Evolutionary conservation across 2,113 vertebrate species (phyloP), one percentile per base, ranked within the genome.

Genomic region (Carassius carassius): DNA sequence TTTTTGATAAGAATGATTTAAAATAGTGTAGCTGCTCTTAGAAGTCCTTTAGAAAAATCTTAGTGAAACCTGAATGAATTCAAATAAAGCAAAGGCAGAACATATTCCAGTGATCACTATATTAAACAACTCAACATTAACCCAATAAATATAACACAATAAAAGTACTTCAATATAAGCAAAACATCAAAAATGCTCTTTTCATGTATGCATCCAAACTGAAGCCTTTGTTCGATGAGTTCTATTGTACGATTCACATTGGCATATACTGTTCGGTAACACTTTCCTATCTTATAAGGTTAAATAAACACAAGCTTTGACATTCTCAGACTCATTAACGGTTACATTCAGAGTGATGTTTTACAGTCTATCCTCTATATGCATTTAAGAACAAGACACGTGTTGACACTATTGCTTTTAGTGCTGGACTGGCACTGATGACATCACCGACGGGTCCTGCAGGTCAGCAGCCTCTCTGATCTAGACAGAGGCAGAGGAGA

Each of bases 341-440:
- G 35, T 85, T 73, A 85, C 87, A 88, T 88, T 88, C 87, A 84
- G 23, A 80, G 74, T 77, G 78, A 70, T 86, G 81, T 77, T 83
- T 54, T 82, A 85, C 72, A 78, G 74, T 72, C 78, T 85, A 81
- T 81, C 11, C 62, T 67, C 16, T 14, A 4, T 72, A 44, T 81
- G 32, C 82, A 74, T 72, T 87, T 81, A 65, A 78, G 63, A 72
- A 58, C 35, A 16, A 72, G 77, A 86, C 81, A 56, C 51, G 83
- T 67, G 83, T 69, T 78, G 86, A 85, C 83, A 63, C 37, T 76
- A 87, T 74, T 86, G 84, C 86, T 87, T 70, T 78, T 67, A 70
- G 75, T 58, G 81, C 77, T 49, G 85, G 62, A 58, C 60, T 86
- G 9, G 69, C 85, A 65, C 63, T 67, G 44, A 74, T 84, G 86